These are phyloP conservation scores for Morone chrysops DNA, from an alignment of 2,113 vertebrate species.

Conservation along the genomic window DNA sequence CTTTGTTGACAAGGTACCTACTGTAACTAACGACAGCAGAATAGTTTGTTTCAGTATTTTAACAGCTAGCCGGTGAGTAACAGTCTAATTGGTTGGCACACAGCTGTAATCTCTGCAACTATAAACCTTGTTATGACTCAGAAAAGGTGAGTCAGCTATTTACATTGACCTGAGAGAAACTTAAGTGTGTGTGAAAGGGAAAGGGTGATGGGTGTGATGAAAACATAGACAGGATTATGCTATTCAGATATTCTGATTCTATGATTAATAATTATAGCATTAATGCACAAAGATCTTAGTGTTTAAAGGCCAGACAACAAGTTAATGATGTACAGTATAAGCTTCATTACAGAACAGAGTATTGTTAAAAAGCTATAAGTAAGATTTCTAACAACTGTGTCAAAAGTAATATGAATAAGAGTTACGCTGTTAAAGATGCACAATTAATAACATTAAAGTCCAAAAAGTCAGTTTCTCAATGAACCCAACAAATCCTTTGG, in stretches of 20 bases:
- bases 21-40: not conserved
- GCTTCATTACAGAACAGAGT: not conserved
- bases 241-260: not conserved
- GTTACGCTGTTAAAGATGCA: not conserved
- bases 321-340: too few relatives aligned
- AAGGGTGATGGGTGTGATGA: not conserved
- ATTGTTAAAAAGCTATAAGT: not conserved
- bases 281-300: not conserved
- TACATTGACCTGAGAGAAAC: constrained; percentile 23
- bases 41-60: not conserved
- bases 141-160: constrained; percentile 49
- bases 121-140: constrained; percentile 20
- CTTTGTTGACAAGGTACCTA: not conserved
- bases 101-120: constrained; percentile 34
- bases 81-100: constrained; percentile 37
- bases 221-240: not conserved
- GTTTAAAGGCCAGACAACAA: not conserved
- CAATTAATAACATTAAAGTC: not conserved
- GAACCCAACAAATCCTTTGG: not conserved
- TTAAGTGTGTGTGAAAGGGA: constrained; percentile 21
- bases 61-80: not conserved
- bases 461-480: not conserved
- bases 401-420: not conserved
- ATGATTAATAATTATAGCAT: not conserved
- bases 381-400: not conserved